Conservation (phyloP, 2,797 vertebrate genomes). For the Acanthurus leucopareius region DNA sequence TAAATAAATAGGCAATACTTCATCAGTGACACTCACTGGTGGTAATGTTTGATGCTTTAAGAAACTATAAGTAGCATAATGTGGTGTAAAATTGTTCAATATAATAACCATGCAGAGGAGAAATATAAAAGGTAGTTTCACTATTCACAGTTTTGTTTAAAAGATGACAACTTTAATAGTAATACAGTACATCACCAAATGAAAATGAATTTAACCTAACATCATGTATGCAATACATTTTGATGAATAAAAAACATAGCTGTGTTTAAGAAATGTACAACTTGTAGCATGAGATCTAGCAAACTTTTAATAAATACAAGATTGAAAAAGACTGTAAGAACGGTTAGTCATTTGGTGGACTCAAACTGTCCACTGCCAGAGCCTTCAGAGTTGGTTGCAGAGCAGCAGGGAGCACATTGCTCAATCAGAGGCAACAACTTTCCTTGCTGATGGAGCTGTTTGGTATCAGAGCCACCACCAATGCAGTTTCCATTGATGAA, state of each 20-base stretch:
- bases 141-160: constrained; percentile 32
- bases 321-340: constrained; percentile 45
- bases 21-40: background rate
- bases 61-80: background rate
- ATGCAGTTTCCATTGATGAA: constrained; percentile 96
- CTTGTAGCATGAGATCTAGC: constrained; percentile 38
- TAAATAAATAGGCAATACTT: background rate
- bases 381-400: constrained; percentile 66
- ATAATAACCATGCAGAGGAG: constrained; percentile 5
- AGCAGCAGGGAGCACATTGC: constrained; percentile 87
- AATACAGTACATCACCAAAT: constrained; percentile 48
- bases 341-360: constrained; percentile 76
- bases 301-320: constrained; percentile 57
- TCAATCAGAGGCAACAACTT: constrained; percentile 90
- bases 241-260: constrained; percentile 53
- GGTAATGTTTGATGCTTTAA: background rate
- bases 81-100: constrained; percentile 5
- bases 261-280: constrained; percentile 37
- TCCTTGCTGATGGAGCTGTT: constrained; percentile 91
- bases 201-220: constrained; percentile 9
- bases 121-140: constrained; percentile 7
- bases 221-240: constrained; percentile 36
- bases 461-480: constrained; percentile 93
- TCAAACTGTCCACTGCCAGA: constrained; percentile 76
- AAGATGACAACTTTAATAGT: constrained; percentile 56